Conservation (phyloP, 2,888 invertebrate species). For the Ptycholaimellus sp. region DNA sequence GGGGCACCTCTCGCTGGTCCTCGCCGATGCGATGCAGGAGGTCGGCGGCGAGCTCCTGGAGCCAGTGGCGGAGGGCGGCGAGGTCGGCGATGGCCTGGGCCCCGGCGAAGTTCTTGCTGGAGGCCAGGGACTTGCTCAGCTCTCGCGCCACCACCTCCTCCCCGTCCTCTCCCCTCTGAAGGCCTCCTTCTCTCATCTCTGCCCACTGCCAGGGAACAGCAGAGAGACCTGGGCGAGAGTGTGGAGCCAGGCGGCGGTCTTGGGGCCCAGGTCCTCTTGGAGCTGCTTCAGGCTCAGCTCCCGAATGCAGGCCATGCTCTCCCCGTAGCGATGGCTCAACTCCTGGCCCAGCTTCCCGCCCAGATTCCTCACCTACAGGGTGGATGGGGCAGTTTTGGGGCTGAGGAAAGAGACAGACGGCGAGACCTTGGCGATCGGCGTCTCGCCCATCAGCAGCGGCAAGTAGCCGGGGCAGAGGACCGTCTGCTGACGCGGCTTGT, state of each 20-base stretch:
- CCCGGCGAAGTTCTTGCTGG: constrained; percentile 76
- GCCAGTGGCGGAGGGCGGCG: constrained; percentile 43
- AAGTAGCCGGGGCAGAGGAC: constrained; percentile 51
- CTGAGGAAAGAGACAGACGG: no score
- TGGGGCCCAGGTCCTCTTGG: constrained; percentile 10
- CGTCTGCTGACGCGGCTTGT: constrained; percentile 46
- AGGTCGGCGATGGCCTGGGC: constrained; percentile 44
- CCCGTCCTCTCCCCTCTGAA: constrained; percentile 57
- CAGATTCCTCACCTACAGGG: constrained; percentile 62
- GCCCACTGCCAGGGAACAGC: not conserved
- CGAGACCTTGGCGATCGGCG: constrained; percentile 54
- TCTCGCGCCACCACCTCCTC: constrained; percentile 63
- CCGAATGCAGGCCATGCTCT: constrained; percentile 52
- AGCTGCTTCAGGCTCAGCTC: constrained; percentile 4
- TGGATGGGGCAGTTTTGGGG: no score
- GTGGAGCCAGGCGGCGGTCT: constrained; percentile 11
- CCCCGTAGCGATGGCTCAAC: constrained; percentile 47
- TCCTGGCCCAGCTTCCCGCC: constrained; percentile 75
- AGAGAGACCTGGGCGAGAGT: constrained; percentile 8
- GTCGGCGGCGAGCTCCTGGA: constrained; percentile 52
- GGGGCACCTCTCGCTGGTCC: constrained; percentile 35
- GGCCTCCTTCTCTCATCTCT: constrained; percentile 45
- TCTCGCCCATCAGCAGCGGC: constrained; percentile 38
- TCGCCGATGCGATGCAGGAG: constrained; percentile 54
- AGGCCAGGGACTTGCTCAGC: constrained; percentile 73